Evolutionary conservation across 1,140 invertebrate genomes (phyloP), one percentile per base, ranked within the genome.

Genomic region (Philotrypesis tridentata): DNA sequence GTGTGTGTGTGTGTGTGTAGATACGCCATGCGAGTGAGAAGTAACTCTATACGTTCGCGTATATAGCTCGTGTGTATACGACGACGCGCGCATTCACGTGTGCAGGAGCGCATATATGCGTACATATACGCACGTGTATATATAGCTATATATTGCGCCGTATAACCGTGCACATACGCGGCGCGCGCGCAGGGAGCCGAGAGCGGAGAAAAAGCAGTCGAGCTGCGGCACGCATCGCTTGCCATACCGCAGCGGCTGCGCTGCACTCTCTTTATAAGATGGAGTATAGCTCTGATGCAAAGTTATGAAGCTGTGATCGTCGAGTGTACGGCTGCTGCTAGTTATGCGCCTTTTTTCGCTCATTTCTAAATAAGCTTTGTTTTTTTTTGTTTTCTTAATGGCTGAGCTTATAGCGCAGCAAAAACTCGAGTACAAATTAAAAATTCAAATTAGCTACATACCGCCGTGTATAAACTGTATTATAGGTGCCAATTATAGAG

Each of bases 41-140:
- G 79, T 75, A 85, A 85, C 82, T 79, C 84, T 81, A 83, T 63
- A 78, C 71, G 48, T 21, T 48, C 63, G n/a, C 27, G 61, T 14
- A n/a, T n/a, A n/a, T n/a, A 12, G 25, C 60, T 72, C 11, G 67
- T 68, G 72, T 68, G 63, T 67, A 3, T 63, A 27, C 61, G 61
- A 27, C 60, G 33, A 9, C 33, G 33, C 29, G 40, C 29, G 21
- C 55, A 84, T 76, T 79, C 71, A 14, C n/a, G n/a, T 37, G 48
- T 60, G 48, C 72, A 74, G 27, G 70, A n/a, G 21, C 23, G 23
- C 9, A 67, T 72, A 33, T 33, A 33, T 68, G 17, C n/a, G n/a
- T n/a, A n/a, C n/a, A n/a, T n/a, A n/a, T n/a, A n/a, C n/a, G n/a
- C n/a, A n/a, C n/a, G n/a, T n/a, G n/a, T n/a, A n/a, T n/a, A n/a